Base-by-base conservation (phyloP, 1,140 invertebrate species). In the Drosophila grimshawi region DNA sequence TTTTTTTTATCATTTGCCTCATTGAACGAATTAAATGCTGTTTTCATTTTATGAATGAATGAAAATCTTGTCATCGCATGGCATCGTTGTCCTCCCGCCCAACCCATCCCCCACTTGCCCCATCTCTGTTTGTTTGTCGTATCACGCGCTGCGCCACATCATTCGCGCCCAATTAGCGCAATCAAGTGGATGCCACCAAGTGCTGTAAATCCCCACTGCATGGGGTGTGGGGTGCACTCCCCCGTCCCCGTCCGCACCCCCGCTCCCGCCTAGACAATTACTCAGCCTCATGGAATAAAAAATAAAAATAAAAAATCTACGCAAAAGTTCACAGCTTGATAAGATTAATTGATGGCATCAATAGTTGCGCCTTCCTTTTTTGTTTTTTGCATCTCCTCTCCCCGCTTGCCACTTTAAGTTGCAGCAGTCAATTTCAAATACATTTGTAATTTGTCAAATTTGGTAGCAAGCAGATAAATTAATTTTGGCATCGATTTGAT, bases 401-500 rank as follows among this genome's bases (percentile, higher is more conserved):
- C n/a, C 10, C 5, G 10, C 27, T 8, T 52, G 45, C 4, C 19
- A 10, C 27, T n/a, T 2, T 30, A 19, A 19, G 43, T 61, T 46
- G 55, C 49, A 67, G 53, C 65, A 86, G 82, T 88, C 83, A 83
- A 88, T 88, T 88, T 70, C 62, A 88, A 88, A 88, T 88, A 74
- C 80, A 89, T 89, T 89, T 85, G 78, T 75, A 88, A 89, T 89
- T 89, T 89, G 85, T 89, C 85, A 89, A 85, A 85, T 81, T 88
- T 83, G 83, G 86, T 89, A 89, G 78, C 80, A 53, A 62, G 70
- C 77, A 91, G 89, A 90, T 90, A 91, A 91, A 91, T 91, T 91
- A 81, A 91, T 91, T 91, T 90, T 79, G 77, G 82, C 88, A 90
- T 91, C 86, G 86, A 90, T 91, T 91, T 86, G 90, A 91, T 91